These are phyloP conservation scores for Drosophila longiperda DNA, from an alignment of 2,888 invertebrate genomes.

Conservation along the genomic window DNA sequence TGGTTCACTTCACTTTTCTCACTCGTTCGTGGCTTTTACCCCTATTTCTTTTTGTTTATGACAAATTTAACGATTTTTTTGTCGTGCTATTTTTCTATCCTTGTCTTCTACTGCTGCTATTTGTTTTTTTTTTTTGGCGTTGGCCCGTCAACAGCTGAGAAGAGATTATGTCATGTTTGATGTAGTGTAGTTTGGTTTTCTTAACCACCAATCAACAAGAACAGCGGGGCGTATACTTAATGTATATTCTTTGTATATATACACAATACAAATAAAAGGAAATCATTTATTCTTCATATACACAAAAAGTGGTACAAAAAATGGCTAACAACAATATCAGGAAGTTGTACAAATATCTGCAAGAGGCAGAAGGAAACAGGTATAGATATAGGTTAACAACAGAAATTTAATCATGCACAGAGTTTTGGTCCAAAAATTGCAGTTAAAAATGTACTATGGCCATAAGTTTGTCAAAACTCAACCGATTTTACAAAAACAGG, in stretches of 20 bases:
- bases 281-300: not conserved
- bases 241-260: not conserved
- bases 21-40: conserved; percentile 1
- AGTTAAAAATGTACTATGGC: not conserved
- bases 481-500: not conserved
- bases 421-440: not conserved
- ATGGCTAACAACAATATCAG: not conserved
- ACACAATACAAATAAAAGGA: not conserved
- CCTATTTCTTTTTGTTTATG: conserved; percentile 37
- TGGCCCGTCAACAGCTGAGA: conserved; percentile 42
- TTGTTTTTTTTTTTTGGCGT: conserved; percentile 42
- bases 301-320: not conserved
- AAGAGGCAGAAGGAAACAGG: not conserved
- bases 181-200: conserved; percentile 42
- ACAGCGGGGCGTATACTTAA: conserved; percentile 19
- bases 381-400: not conserved
- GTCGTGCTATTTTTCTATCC: conserved; percentile 27
- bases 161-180: conserved; percentile 68
- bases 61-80: conserved; percentile 52
- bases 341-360: not conserved
- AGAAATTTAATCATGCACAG: not conserved
- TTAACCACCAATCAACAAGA: conserved; percentile 4
- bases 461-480: not conserved
- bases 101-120: conserved; percentile 12
- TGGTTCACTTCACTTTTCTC: conserved; percentile 11